These are phyloP conservation scores for Drosophila neonasuta DNA, from an alignment of 2,888 invertebrate species.

Conservation along the genomic window DNA sequence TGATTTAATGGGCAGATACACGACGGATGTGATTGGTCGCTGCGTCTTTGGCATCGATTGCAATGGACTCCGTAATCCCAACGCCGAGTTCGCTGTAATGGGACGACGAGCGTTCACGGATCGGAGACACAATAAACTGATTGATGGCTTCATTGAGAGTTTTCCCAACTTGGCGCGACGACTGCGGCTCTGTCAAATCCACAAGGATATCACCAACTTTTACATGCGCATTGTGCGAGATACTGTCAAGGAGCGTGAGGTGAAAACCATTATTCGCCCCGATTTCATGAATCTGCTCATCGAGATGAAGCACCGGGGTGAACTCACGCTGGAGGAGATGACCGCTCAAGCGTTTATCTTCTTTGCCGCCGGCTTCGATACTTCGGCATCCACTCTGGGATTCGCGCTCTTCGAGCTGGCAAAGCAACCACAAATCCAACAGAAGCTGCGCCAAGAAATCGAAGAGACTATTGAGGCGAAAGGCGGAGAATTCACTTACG, in stretches of 20 bases:
- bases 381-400: conserved; percentile 82
- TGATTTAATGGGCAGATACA: conserved; percentile 81
- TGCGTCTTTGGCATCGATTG: conserved; percentile 82
- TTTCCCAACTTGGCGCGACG: conserved; percentile 60
- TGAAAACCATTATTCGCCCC: conserved; percentile 74
- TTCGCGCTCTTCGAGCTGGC: conserved; percentile 83
- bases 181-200: conserved; percentile 58
- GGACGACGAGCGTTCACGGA: conserved; percentile 67
- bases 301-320: conserved; percentile 73
- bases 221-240: conserved; percentile 78
- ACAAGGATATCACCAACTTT: conserved; percentile 66
- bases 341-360: conserved; percentile 84
- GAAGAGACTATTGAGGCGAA: conserved; percentile 76
- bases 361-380: conserved; percentile 84
- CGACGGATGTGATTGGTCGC: conserved; percentile 83
- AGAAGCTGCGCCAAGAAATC: conserved; percentile 82
- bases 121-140: conserved; percentile 41
- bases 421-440: conserved; percentile 82
- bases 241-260: conserved; percentile 79
- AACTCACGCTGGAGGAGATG: conserved; percentile 81
- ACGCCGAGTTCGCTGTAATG: conserved; percentile 78
- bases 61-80: conserved; percentile 80
- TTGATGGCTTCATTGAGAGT: conserved; percentile 55
- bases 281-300: conserved; percentile 83
- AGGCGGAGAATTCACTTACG: conserved; percentile 81